Evolutionary conservation across 2,888 invertebrate species (phyloP).

Genomic region (Cantharis nigra): DNA sequence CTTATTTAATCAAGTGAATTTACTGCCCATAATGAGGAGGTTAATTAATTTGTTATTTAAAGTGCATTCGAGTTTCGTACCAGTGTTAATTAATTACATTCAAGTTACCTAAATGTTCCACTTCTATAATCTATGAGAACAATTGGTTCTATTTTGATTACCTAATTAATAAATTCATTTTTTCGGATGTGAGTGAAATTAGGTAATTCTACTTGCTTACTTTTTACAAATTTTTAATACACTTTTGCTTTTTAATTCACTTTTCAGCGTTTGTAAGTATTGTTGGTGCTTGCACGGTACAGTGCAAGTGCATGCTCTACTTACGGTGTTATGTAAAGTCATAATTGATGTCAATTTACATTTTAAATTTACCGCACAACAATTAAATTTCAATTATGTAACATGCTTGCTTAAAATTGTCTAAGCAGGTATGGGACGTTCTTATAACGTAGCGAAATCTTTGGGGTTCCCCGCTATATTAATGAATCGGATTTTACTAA

Average conservation of each 20-base stretch:
- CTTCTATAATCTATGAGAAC: neutral
- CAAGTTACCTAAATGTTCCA: neutral
- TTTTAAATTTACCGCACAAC: constrained; percentile 49
- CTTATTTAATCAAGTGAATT: neutral
- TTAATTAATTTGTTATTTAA: neutral
- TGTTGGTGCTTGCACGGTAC: constrained; percentile 46
- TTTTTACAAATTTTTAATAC: neutral
- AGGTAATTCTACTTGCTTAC: neutral
- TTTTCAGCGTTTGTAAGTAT: constrained; percentile 38
- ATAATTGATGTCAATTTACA: constrained; percentile 55
- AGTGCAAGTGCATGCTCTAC: constrained; percentile 53
- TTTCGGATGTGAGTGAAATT: neutral
- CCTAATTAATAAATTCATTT: neutral
- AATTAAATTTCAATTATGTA: constrained; percentile 39
- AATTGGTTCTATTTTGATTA: neutral
- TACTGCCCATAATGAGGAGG: neutral
- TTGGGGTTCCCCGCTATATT: no score
- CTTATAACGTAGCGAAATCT: neutral
- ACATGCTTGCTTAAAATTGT: neutral
- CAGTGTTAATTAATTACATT: neutral
- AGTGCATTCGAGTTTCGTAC: neutral
- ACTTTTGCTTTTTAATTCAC: constrained; percentile 38
- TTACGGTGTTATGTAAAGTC: constrained; percentile 53
- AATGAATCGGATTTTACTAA: no score
- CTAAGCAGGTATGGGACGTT: neutral